Conservation (phyloP, 2,113 vertebrate species). For the Thryonomys swinderianus region DNA sequence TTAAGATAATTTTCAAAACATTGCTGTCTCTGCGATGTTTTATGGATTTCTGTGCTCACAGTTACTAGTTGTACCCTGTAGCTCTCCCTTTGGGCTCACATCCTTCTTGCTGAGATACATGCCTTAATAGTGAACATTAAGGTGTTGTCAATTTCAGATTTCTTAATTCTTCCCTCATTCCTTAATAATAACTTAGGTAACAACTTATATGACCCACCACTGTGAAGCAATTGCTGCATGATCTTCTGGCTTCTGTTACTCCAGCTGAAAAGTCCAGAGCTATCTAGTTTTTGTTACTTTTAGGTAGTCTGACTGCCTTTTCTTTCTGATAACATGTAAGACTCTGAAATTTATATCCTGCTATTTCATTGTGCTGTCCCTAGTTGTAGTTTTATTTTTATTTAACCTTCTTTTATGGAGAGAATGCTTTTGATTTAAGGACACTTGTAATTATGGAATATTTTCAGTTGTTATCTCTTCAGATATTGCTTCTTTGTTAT, state of each 20-base stretch:
- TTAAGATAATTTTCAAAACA: background rate
- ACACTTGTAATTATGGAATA: background rate
- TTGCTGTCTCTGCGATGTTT: background rate
- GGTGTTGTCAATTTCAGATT: background rate
- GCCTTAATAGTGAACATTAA: background rate
- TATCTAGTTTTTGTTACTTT: background rate
- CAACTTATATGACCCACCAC: background rate
- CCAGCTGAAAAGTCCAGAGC: background rate
- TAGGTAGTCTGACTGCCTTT: background rate
- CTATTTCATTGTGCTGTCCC: background rate
- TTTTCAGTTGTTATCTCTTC: background rate
- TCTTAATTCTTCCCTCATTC: background rate
- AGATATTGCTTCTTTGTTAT: background rate
- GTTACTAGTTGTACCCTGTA: background rate
- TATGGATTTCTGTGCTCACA: background rate
- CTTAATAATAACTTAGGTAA: background rate
- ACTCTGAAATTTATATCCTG: background rate
- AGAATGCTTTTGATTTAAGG: background rate
- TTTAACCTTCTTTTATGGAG: background rate
- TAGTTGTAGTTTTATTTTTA: constrained; percentile 4
- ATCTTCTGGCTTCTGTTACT: background rate
- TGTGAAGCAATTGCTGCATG: background rate
- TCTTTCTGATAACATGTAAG: background rate
- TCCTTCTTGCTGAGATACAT: background rate
- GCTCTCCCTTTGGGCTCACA: background rate